Conservation (phyloP, 2,113 vertebrate species). For the Thamnophis sirtalis region DNA sequence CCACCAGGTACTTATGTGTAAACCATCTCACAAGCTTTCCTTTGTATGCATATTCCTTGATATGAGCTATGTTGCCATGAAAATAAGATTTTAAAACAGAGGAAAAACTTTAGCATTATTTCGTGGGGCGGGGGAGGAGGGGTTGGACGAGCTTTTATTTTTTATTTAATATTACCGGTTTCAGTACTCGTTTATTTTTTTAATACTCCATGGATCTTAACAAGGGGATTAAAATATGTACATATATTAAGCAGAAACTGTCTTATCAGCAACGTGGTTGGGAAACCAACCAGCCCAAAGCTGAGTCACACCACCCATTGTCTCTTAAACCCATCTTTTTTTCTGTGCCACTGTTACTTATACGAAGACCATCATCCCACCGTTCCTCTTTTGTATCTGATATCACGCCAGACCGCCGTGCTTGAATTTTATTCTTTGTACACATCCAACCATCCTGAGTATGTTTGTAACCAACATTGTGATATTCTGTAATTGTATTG, state of each 20-base stretch:
- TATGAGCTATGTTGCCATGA: conserved; percentile 72
- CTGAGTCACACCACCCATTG: neutral
- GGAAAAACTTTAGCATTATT: conserved; percentile 64
- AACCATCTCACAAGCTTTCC: conserved; percentile 33
- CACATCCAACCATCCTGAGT: conserved; percentile 74
- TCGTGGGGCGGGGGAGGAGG: conserved; percentile 65
- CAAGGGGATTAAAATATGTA: conserved; percentile 57
- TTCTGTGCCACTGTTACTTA: conserved; percentile 73
- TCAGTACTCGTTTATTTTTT: conserved; percentile 76
- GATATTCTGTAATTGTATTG: conserved; percentile 85
- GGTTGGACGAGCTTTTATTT: conserved; percentile 66
- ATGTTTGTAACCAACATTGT: conserved; percentile 86
- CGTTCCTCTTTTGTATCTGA: conserved; percentile 55
- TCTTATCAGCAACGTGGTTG: neutral
- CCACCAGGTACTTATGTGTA: conserved; percentile 73
- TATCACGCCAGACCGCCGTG: conserved; percentile 58
- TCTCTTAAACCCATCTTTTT: conserved; percentile 53
- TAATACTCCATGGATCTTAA: conserved; percentile 71
- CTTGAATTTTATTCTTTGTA: conserved; percentile 69
- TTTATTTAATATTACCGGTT: conserved; percentile 75
- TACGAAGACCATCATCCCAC: conserved; percentile 58
- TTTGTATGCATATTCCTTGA: conserved; percentile 64
- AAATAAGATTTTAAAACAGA: conserved; percentile 41
- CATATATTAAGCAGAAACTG: conserved; percentile 16
- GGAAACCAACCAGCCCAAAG: neutral